Conservation (phyloP, 2,888 invertebrate species). For the Phanerotoma sp. region DNA sequence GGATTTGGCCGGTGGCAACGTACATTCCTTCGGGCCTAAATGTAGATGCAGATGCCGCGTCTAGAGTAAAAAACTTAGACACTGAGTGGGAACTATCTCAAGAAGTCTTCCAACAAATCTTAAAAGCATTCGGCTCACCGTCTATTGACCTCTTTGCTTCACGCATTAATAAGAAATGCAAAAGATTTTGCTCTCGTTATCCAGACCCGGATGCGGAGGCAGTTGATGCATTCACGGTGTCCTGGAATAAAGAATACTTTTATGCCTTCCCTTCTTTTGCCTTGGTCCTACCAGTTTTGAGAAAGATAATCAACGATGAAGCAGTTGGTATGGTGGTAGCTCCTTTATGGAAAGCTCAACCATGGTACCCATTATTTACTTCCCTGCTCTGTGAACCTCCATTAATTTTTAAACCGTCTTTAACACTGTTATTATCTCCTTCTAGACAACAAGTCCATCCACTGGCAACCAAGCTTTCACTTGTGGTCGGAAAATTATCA, state of each 20-base stretch:
- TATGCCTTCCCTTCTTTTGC: conserved; percentile 36
- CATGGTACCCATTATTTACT: conserved; percentile 30
- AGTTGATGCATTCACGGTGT: conserved; percentile 26
- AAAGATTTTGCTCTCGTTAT: conserved; percentile 13
- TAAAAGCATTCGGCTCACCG: conserved; percentile 15
- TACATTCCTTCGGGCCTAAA: conserved; percentile 32
- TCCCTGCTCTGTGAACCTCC: conserved; percentile 21
- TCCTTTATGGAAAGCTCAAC: conserved; percentile 23
- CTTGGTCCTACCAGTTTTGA: conserved; percentile 21
- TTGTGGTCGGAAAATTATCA: conserved; percentile 12
- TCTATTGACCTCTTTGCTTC: conserved; percentile 4
- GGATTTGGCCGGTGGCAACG: conserved; percentile 30
- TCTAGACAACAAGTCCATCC: conserved; percentile 12
- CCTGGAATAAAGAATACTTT: conserved; percentile 23
- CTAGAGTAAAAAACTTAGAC: conserved; percentile 22
- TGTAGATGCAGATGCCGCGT: conserved; percentile 33
- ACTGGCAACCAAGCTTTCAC: conserved; percentile 7
- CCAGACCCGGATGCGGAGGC: conserved; percentile 16
- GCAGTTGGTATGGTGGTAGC: conserved; percentile 30
- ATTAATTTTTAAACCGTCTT: conserved; percentile 7
- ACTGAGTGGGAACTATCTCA: conserved; percentile 18
- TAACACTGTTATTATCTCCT: neutral
- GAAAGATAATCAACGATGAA: conserved; percentile 31
- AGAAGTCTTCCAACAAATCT: conserved; percentile 17
- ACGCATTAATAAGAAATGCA: neutral